These are phyloP conservation scores for Nyctibius bracteatus DNA, from an alignment of 2,113 vertebrate species.

Conservation along the genomic window DNA sequence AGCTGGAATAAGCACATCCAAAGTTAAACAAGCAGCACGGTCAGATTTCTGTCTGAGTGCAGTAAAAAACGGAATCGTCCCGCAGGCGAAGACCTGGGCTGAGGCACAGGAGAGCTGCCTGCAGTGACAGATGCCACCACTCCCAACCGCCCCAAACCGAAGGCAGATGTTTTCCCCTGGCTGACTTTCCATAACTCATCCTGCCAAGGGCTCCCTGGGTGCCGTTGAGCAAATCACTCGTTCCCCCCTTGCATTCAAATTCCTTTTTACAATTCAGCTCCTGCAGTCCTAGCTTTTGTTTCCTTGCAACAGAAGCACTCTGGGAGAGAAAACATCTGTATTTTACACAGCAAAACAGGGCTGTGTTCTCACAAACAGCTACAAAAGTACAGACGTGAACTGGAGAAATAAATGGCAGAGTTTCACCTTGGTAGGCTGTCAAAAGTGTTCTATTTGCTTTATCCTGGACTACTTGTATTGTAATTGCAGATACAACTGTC, in stretches of 20 bases:
- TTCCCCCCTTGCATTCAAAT: not conserved
- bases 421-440: not conserved
- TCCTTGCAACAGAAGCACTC: not conserved
- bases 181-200: not conserved
- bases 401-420: not conserved
- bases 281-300: not conserved
- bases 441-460: not conserved
- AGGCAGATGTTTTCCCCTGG: not conserved
- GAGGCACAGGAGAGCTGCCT: not conserved
- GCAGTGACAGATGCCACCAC: not conserved
- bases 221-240: not conserved
- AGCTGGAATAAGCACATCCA: not conserved
- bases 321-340: not conserved
- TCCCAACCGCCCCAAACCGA: not conserved
- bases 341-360: not conserved
- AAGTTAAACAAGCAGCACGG: not conserved
- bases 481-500: not conserved
- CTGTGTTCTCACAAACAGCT: not conserved
- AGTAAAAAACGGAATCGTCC: not conserved
- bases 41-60: not conserved
- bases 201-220: not conserved
- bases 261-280: not conserved
- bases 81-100: accelerated
- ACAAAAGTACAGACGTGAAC: not conserved
- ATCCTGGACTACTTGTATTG: not conserved